Percentiles rank a stretch among this genome's conserved stretches.
These are phyloP conservation scores for Cynoglossus semilaevis DNA, from an alignment of 2,113 vertebrate genomes.

Conservation along the genomic window DNA sequence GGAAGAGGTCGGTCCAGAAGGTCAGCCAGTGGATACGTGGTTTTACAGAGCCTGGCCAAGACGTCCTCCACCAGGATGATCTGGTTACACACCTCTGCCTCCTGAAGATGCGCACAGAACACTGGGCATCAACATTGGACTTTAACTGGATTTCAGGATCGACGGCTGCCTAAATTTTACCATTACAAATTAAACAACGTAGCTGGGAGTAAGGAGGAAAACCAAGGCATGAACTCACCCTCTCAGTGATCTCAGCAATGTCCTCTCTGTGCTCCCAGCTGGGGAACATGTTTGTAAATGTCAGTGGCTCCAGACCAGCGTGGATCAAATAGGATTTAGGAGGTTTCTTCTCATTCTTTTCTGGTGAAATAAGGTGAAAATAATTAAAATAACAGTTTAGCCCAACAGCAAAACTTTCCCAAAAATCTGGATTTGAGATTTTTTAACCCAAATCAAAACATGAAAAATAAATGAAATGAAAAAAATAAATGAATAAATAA, in stretches of 20 bases:
- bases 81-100: slow-evolving; percentile 91
- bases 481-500: too few relatives aligned
- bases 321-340: slow-evolving; percentile 96
- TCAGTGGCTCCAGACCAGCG: slow-evolving; percentile 93
- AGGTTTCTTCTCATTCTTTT: slow-evolving; percentile 89
- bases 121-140: too few relatives aligned
- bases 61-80: slow-evolving; percentile 97
- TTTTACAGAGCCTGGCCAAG: slow-evolving; percentile 88
- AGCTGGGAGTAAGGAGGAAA: slow-evolving; percentile 1
- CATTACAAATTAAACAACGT: too few relatives aligned
- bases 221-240: slow-evolving; percentile 73
- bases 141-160: too few relatives aligned
- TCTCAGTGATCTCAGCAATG: slow-evolving; percentile 93
- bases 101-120: slow-evolving; percentile 65
- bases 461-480: too few relatives aligned
- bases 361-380: slow-evolving; percentile 65
- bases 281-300: slow-evolving; percentile 98
- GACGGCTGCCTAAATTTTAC: too few relatives aligned
- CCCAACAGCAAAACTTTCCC: too few relatives aligned
- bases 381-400: too few relatives aligned
- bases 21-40: slow-evolving; percentile 84
- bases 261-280: slow-evolving; percentile 97
- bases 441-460: too few relatives aligned
- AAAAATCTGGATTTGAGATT: too few relatives aligned
- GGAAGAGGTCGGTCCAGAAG: slow-evolving; percentile 90